Evolutionary conservation across 2,797 vertebrate genomes (phyloP).

Genomic region (Poliocrania exsul): DNA sequence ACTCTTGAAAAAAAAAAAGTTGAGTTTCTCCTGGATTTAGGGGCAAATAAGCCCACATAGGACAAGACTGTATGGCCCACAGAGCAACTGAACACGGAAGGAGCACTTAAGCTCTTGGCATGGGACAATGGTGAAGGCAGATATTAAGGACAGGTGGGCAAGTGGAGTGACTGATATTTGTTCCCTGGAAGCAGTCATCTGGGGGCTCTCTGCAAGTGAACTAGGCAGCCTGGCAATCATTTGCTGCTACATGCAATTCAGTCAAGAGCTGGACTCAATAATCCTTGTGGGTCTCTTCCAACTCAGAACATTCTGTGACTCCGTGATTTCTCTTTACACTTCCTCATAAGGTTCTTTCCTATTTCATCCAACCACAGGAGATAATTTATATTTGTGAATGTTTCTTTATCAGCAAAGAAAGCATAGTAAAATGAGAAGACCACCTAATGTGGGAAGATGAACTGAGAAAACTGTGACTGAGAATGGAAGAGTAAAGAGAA

Average conservation of each 20-base stretch:
- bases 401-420: background rate
- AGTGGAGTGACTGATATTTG: background rate
- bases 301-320: background rate
- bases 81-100: background rate
- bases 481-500: background rate
- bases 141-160: background rate
- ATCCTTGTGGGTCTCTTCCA: background rate
- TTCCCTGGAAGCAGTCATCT: background rate
- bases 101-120: background rate
- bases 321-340: background rate
- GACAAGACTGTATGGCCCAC: background rate
- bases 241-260: background rate
- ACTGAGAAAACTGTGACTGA: background rate
- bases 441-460: rapidly evolving
- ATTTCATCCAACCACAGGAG: background rate
- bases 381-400: background rate
- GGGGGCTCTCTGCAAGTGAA: background rate
- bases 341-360: background rate
- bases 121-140: background rate
- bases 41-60: background rate
- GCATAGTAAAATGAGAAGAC: background rate
- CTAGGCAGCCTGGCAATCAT: background rate
- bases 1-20: too few relatives aligned
- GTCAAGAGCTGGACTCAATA: background rate
- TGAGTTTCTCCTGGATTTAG: background rate